phyloP scores from a whole-genome alignment of 2,888 invertebrate genomes.

The Carpatolechia fugitivella region DNA sequence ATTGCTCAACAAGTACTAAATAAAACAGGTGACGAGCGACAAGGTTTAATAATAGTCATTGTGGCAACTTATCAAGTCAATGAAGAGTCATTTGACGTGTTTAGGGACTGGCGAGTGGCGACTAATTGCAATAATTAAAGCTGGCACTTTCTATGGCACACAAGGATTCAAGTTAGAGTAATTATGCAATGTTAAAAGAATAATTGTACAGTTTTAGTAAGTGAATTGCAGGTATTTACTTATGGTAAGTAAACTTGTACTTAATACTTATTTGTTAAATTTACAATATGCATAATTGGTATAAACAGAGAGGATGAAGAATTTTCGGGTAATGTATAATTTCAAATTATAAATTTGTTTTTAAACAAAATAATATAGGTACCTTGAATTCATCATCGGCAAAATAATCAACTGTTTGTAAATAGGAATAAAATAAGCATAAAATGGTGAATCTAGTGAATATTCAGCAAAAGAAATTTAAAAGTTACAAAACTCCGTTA shows the following conservation, averaged over 20 bases:
- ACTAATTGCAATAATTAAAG: constrained; percentile 9
- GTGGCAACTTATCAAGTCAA: background rate
- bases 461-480: constrained; percentile 6
- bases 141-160: background rate
- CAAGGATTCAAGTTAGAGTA: too few species aligned
- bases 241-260: too few species aligned
- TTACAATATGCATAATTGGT: too few species aligned
- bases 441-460: background rate
- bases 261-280: too few species aligned
- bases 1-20: background rate
- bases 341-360: background rate
- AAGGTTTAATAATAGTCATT: background rate
- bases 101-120: background rate
- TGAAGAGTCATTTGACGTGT: constrained; percentile 6
- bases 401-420: background rate
- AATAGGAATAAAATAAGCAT: background rate
- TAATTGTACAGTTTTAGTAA: too few species aligned
- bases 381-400: too few species aligned
- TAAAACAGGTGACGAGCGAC: constrained; percentile 6
- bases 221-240: too few species aligned
- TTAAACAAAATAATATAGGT: too few species aligned
- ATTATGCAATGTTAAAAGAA: too few species aligned
- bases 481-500: constrained; percentile 16
- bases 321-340: too few species aligned
- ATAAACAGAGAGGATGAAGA: too few species aligned